Evolutionary conservation across 2,888 invertebrate species (phyloP).

Genomic region (Eulithis prunata): DNA sequence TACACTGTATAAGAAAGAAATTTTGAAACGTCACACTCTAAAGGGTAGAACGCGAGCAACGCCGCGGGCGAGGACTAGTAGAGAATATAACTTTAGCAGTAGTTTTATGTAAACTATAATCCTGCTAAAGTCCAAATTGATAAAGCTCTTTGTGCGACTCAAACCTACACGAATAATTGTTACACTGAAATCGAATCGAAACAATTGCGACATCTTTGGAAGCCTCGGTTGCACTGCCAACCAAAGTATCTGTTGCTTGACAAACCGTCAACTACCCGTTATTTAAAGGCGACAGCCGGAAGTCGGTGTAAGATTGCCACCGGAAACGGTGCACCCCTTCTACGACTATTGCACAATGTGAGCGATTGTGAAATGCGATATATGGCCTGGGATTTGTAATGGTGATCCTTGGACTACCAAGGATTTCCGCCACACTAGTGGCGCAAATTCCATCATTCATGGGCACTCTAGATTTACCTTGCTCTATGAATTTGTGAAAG

Average conservation of each 20-base stretch:
- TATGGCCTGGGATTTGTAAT: conserved; percentile 30
- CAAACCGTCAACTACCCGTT: conserved; percentile 23
- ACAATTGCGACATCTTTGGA: not conserved
- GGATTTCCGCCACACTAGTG: not conserved
- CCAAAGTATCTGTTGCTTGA: conserved; percentile 27
- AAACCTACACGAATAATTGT: not conserved
- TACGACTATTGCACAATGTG: conserved; percentile 53
- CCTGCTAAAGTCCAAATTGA: too few relatives aligned
- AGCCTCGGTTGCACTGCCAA: not conserved
- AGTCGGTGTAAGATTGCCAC: conserved; percentile 77
- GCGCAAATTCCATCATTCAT: conserved; percentile 13
- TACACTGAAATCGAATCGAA: conserved; percentile 1
- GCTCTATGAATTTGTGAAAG: too few relatives aligned
- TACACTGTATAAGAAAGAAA: too few relatives aligned
- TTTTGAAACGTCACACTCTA: too few relatives aligned
- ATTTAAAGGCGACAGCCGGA: conserved; percentile 55
- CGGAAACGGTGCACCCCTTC: conserved; percentile 69
- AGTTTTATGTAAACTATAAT: too few relatives aligned
- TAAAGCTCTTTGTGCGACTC: too few relatives aligned
- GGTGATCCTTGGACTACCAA: conserved; percentile 14
- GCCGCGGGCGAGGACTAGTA: too few relatives aligned
- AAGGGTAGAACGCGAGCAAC: too few relatives aligned
- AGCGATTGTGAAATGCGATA: conserved; percentile 42
- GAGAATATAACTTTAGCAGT: too few relatives aligned
- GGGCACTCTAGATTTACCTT: not conserved